Conservation (phyloP, 2,888 invertebrate species). For the Tineola bisselliella region DNA sequence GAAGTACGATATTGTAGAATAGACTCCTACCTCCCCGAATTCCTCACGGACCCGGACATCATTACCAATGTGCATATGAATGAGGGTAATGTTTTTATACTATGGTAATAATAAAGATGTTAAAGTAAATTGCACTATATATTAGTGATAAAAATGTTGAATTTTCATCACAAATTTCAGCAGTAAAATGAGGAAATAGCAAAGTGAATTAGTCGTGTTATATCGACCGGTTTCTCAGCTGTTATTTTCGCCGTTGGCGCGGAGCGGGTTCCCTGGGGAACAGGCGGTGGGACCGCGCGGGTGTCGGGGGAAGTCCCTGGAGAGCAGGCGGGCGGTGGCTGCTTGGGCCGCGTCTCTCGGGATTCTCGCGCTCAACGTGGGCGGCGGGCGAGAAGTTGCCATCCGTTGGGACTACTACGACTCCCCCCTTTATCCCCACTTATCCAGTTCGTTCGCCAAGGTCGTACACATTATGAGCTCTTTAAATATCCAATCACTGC, state of each 20-base stretch:
- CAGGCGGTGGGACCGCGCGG: constrained; percentile 36
- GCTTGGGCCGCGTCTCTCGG: constrained; percentile 33
- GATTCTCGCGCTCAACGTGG: constrained; percentile 39
- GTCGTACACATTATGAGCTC: constrained; percentile 7
- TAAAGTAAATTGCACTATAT: neutral
- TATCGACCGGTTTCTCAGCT: constrained; percentile 33
- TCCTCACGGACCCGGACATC: neutral
- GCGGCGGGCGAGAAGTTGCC: constrained; percentile 28
- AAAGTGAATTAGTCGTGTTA: constrained; percentile 1
- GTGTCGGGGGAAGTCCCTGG: constrained; percentile 47
- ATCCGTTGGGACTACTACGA: constrained; percentile 38
- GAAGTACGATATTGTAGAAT: neutral
- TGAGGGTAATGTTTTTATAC: neutral
- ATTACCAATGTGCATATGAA: constrained; percentile 1
- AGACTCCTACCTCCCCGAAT: neutral
- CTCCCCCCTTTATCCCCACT: constrained; percentile 14
- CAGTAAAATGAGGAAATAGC: neutral
- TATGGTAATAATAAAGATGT: neutral
- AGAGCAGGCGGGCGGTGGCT: constrained; percentile 34
- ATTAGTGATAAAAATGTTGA: too few species aligned
- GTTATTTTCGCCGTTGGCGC: constrained; percentile 33
- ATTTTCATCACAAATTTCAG: neutral
- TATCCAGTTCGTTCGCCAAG: neutral
- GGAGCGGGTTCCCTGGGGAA: constrained; percentile 39
- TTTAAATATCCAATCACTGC: neutral